These are phyloP conservation scores for Eupithecia insigniata DNA, from an alignment of 2,888 invertebrate genomes.

Conservation along the genomic window DNA sequence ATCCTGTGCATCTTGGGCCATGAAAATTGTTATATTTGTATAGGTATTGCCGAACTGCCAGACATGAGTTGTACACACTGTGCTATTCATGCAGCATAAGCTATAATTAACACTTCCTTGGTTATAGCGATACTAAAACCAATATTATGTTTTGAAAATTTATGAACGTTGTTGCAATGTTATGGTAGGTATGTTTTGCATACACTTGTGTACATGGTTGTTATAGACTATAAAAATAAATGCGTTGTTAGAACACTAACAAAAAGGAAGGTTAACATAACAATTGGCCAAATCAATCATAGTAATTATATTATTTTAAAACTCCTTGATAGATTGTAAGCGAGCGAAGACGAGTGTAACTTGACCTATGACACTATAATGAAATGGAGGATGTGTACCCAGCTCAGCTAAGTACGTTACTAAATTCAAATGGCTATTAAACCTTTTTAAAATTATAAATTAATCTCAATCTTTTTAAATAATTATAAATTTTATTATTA, in stretches of 20 bases:
- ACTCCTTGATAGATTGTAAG: constrained; percentile 19
- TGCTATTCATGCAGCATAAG: background rate
- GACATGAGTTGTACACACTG: background rate
- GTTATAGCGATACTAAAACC: background rate
- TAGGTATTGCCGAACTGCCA: background rate
- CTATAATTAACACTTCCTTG: background rate
- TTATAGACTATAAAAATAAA: background rate
- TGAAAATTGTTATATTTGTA: background rate
- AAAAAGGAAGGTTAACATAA: constrained; percentile 14
- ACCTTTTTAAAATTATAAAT: background rate
- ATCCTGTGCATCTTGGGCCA: too few relatives aligned
- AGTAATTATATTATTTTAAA: constrained; percentile 19
- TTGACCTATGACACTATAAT: constrained; percentile 10
- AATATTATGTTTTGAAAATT: background rate
- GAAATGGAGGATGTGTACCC: background rate
- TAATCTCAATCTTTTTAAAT: background rate
- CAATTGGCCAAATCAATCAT: constrained; percentile 17
- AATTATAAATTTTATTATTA: too few relatives aligned
- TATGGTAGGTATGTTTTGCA: background rate
- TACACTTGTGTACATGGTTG: background rate
- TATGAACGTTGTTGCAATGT: background rate
- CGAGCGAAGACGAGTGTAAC: constrained; percentile 10
- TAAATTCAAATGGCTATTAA: background rate
- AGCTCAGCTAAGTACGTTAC: background rate
- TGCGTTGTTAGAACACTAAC: background rate